Conservation (phyloP, 2,888 invertebrate genomes). For the Lepidocyrtinus sp. region DNA sequence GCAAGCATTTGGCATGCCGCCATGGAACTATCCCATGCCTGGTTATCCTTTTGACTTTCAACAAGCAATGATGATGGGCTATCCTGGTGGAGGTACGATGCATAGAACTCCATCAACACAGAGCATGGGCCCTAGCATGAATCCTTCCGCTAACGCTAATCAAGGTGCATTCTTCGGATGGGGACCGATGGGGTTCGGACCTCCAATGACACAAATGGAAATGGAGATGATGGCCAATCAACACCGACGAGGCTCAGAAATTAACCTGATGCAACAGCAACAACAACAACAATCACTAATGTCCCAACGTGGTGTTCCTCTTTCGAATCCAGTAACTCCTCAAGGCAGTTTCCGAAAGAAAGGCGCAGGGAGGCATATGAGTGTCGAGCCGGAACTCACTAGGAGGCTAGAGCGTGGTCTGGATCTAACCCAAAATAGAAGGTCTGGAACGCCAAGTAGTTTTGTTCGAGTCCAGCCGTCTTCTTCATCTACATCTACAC, state of each 20-base stretch:
- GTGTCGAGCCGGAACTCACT: slow-evolving; percentile 51
- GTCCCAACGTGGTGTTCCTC: slow-evolving; percentile 57
- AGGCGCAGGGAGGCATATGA: slow-evolving; percentile 40
- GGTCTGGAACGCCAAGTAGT: slow-evolving; percentile 57
- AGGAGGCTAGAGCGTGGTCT: slow-evolving; percentile 34
- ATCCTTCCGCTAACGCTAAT: slow-evolving; percentile 30
- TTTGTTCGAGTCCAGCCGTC: slow-evolving; percentile 51
- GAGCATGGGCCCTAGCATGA: slow-evolving; percentile 62
- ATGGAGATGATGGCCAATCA: slow-evolving; percentile 60
- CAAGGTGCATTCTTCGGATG: slow-evolving; percentile 59
- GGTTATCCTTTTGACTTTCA: slow-evolving; percentile 58
- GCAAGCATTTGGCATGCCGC: slow-evolving; percentile 51
- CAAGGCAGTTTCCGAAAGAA: slow-evolving; percentile 66
- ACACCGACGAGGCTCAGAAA: slow-evolving; percentile 62
- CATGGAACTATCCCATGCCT: slow-evolving; percentile 61
- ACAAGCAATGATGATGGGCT: slow-evolving; percentile 61
- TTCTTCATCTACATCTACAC: slow-evolving; percentile 3
- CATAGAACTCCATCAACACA: slow-evolving; percentile 64
- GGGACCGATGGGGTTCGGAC: slow-evolving; percentile 60
- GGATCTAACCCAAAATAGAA: slow-evolving; percentile 43
- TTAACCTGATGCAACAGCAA: slow-evolving; percentile 34
- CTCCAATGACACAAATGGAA: slow-evolving; percentile 60
- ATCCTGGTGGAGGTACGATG: slow-evolving; percentile 59
- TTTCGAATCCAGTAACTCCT: slow-evolving; percentile 64
- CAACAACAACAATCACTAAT: slow-evolving; percentile 21